phyloP scores from a whole-genome alignment of 2,797 vertebrate genomes.

The Tangara arthus region DNA sequence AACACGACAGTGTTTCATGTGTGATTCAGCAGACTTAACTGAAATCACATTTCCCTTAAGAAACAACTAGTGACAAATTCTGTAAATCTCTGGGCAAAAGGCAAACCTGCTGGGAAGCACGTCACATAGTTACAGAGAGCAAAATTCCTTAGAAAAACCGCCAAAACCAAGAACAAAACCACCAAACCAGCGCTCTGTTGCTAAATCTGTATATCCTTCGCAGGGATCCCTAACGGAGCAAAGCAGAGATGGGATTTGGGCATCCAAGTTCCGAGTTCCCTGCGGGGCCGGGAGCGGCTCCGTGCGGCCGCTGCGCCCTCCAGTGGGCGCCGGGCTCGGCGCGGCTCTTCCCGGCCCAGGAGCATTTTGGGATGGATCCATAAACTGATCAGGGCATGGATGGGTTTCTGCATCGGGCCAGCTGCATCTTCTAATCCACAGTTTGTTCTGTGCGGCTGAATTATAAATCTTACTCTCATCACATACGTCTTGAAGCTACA shows the following conservation, averaged over 20 bases:
- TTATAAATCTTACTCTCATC: background rate
- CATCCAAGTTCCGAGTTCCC: background rate
- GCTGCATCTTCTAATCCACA: background rate
- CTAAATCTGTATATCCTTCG: background rate
- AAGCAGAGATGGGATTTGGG: background rate
- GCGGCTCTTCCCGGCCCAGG: too few relatives aligned
- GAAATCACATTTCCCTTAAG: background rate
- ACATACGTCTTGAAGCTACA: background rate
- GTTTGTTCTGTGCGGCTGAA: background rate
- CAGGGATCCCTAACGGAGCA: background rate
- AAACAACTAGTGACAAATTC: background rate
- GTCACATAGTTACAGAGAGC: background rate
- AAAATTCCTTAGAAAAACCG: background rate
- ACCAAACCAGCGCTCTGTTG: background rate
- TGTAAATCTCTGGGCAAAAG: background rate
- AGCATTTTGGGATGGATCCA: background rate
- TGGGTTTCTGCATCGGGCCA: background rate
- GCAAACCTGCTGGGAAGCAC: background rate
- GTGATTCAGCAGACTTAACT: background rate
- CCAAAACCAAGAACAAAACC: background rate
- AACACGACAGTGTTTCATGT: background rate
- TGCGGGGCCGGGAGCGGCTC: too few relatives aligned
- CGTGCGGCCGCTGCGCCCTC: background rate
- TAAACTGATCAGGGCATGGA: background rate
- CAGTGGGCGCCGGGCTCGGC: background rate